phyloP scores from a whole-genome alignment of 1,140 invertebrate species.

The Galendromus occidentalis region DNA sequence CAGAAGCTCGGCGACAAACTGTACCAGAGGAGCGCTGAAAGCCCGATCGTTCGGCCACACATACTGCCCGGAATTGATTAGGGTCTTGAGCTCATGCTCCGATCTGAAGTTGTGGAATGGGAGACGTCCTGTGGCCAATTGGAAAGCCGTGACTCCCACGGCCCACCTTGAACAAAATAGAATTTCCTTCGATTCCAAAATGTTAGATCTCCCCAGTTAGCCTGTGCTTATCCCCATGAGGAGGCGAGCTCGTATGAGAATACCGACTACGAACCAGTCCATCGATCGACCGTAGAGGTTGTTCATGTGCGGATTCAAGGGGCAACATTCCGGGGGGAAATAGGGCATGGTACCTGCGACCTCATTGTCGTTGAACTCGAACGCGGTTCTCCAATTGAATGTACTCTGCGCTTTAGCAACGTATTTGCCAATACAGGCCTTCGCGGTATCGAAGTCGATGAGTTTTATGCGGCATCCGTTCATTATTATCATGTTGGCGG shows the following conservation, averaged over 20 bases:
- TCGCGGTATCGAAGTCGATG: slow-evolving; percentile 8
- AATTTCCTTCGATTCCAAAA: background rate
- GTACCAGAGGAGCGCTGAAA: background rate
- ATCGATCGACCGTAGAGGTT: background rate
- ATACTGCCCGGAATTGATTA: background rate
- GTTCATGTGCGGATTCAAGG: background rate
- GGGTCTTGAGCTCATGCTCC: background rate
- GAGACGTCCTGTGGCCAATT: background rate
- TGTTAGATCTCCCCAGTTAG: background rate
- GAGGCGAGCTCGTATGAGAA: background rate
- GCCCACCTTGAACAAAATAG: slow-evolving; percentile 3
- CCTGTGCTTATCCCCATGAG: background rate
- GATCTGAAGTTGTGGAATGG: background rate
- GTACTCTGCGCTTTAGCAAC: background rate
- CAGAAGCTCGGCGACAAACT: background rate
- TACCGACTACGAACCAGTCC: background rate
- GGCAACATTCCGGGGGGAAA: background rate
- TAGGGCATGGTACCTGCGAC: background rate
- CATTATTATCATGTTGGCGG: background rate
- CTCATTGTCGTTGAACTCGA: background rate
- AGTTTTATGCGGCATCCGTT: background rate
- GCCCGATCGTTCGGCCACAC: background rate
- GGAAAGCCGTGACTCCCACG: background rate
- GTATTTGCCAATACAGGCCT: background rate
- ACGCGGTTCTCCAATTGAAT: background rate